Evolutionary conservation across 2,797 vertebrate species (phyloP).

Genomic region (Halcyon smyrnensis): DNA sequence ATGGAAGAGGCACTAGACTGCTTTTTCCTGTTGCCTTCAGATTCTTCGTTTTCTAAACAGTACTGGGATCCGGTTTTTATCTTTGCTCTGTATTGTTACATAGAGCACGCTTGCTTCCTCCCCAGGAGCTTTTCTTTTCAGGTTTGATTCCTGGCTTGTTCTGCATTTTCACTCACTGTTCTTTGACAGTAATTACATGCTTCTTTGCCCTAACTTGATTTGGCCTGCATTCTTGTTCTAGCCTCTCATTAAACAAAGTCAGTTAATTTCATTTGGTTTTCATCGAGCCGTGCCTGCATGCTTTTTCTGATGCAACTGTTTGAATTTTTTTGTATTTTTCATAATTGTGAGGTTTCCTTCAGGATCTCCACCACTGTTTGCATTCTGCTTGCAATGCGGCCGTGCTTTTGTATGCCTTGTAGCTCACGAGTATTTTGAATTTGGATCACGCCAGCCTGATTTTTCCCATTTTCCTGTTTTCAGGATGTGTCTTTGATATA

Average conservation of each 20-base stretch:
- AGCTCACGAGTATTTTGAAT: not conserved
- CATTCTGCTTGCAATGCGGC: not conserved
- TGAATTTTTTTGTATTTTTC: constrained; percentile 22
- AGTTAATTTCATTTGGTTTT: constrained; percentile 64
- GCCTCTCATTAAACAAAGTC: constrained; percentile 56
- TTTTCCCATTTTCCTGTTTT: not conserved
- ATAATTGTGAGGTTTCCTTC: not conserved
- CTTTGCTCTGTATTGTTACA: not conserved
- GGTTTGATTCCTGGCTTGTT: constrained; percentile 29
- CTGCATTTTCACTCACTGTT: constrained; percentile 27
- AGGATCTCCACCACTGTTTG: not conserved
- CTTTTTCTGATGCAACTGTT: constrained; percentile 1
- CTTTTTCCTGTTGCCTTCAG: not conserved
- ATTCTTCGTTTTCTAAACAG: not conserved
- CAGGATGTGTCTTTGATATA: not conserved
- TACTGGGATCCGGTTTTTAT: not conserved
- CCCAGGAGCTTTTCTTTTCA: not conserved
- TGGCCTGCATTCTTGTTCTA: constrained; percentile 47
- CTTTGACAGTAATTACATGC: constrained; percentile 66
- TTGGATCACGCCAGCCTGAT: not conserved
- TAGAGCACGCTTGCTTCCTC: not conserved
- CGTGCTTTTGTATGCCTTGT: not conserved
- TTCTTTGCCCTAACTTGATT: constrained; percentile 68
- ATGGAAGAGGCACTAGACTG: not conserved
- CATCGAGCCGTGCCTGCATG: not conserved